Percentiles rank a stretch among this genome's conserved stretches.
Evolutionary conservation across 2,888 invertebrate species (phyloP).

Genomic region (Myathropa florea): DNA sequence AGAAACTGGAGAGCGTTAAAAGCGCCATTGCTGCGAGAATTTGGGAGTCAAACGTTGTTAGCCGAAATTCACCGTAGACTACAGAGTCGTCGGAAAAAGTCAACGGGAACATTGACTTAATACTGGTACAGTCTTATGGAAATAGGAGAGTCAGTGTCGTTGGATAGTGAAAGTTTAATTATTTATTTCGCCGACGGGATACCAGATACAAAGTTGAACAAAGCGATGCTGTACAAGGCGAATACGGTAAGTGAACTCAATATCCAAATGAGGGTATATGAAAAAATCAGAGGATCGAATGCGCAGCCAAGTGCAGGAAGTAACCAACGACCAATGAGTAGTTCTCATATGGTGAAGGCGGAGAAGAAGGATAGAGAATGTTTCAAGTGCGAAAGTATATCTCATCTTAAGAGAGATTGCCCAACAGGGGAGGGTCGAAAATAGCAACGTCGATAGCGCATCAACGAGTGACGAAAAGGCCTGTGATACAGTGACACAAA

Average conservation of each 20-base stretch:
- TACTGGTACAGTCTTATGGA: conserved; percentile 49
- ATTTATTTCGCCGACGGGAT: conserved; percentile 53
- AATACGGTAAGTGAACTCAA: conserved; percentile 20
- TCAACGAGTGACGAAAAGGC: no score
- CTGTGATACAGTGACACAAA: not conserved
- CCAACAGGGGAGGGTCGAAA: no score
- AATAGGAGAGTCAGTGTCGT: conserved; percentile 25
- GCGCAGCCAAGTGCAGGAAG: not conserved
- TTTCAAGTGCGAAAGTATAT: no score
- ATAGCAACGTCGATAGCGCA: no score
- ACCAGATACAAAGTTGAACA: conserved; percentile 31
- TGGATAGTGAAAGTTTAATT: conserved; percentile 56
- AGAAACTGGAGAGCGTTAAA: not conserved
- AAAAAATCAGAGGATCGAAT: conserved; percentile 19
- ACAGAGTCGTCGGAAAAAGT: conserved; percentile 30
- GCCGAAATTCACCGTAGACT: conserved; percentile 51
- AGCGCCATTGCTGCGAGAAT: conserved; percentile 15
- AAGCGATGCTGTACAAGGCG: conserved; percentile 43
- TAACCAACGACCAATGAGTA: no score
- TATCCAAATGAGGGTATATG: conserved; percentile 32
- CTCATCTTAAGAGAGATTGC: no score
- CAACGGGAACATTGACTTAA: conserved; percentile 22
- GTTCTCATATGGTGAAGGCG: no score
- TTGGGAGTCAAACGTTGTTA: conserved; percentile 22
- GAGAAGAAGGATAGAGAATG: not conserved